Evolutionary conservation across 2,888 invertebrate genomes (phyloP).

Genomic region (Melikaiella ostensackeni): DNA sequence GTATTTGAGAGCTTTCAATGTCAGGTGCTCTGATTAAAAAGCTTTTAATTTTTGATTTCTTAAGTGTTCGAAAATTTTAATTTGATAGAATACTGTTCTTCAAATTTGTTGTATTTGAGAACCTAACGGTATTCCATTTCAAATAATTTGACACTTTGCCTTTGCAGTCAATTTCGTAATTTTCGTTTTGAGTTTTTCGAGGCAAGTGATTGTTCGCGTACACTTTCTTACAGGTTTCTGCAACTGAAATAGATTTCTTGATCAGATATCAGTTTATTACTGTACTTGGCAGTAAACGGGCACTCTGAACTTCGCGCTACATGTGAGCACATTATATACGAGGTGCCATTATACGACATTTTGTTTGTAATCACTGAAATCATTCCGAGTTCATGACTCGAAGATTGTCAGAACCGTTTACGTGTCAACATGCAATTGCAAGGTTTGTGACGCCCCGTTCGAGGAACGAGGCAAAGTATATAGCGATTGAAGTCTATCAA

Average conservation of each 20-base stretch:
- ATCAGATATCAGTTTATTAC: slow-evolving; percentile 29
- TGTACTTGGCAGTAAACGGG: slow-evolving; percentile 16
- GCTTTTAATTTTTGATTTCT: too few species aligned
- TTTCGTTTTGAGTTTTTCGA: background rate
- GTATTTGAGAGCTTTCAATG: too few species aligned
- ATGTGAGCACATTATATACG: slow-evolving; percentile 32
- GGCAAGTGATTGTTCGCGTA: background rate
- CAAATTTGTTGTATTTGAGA: too few species aligned
- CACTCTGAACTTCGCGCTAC: background rate
- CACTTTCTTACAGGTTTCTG: background rate
- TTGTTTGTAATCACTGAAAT: slow-evolving; percentile 33
- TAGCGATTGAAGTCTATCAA: background rate
- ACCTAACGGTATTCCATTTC: too few species aligned
- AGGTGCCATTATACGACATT: slow-evolving; percentile 32
- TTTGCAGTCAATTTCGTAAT: too few species aligned
- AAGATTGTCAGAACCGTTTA: slow-evolving; percentile 32
- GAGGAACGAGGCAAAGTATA: slow-evolving; percentile 15
- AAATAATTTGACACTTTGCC: too few species aligned
- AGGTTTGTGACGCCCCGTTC: slow-evolving; percentile 8
- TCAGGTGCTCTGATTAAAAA: too few species aligned
- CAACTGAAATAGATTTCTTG: background rate
- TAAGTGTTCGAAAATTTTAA: too few species aligned
- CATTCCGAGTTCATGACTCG: slow-evolving; percentile 29
- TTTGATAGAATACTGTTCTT: too few species aligned
- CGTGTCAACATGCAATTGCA: slow-evolving; percentile 32